These are phyloP conservation scores for Drosophila busckii DNA, from an alignment of 1,140 invertebrate genomes.

Conservation along the genomic window DNA sequence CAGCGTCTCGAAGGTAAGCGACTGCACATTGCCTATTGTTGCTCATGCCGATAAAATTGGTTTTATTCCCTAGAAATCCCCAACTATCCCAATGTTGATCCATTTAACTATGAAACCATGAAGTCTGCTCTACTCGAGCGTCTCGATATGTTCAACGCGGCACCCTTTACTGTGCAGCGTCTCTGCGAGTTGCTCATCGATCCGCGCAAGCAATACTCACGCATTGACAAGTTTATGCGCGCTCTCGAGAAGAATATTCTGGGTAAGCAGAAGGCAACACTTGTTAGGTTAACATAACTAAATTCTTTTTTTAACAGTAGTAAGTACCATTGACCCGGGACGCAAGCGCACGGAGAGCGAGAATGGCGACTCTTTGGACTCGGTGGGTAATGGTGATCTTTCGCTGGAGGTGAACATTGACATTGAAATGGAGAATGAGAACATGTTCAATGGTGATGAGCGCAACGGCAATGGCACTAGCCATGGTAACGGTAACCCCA, in stretches of 20 bases:
- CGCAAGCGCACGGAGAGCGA: conserved; percentile 82
- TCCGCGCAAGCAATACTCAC: conserved; percentile 95
- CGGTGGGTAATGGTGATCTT: conserved; percentile 82
- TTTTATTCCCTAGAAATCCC: conserved; percentile 81
- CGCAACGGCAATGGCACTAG: conserved; percentile 35
- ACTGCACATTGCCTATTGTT: too few relatives aligned
- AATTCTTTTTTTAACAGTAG: conserved; percentile 81
- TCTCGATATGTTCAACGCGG: conserved; percentile 90
- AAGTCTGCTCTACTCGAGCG: conserved; percentile 90
- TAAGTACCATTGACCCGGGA: conserved; percentile 95
- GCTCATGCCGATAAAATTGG: too few relatives aligned
- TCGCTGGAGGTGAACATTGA: conserved; percentile 84
- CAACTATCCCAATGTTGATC: conserved; percentile 92
- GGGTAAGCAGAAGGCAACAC: conserved; percentile 35
- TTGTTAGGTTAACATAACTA: background rate
- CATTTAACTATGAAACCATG: conserved; percentile 94
- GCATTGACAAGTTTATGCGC: conserved; percentile 97
- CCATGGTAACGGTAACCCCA: conserved; percentile 28
- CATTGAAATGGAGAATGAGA: conserved; percentile 84
- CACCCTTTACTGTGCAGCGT: conserved; percentile 97
- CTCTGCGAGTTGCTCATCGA: conserved; percentile 95
- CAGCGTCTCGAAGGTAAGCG: conserved; percentile 83
- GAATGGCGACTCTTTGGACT: conserved; percentile 84
- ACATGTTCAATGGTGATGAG: conserved; percentile 80
- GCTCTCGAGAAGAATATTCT: conserved; percentile 96